Conservation (phyloP, 1,140 invertebrate species). For the Habropoda laboriosa region DNA sequence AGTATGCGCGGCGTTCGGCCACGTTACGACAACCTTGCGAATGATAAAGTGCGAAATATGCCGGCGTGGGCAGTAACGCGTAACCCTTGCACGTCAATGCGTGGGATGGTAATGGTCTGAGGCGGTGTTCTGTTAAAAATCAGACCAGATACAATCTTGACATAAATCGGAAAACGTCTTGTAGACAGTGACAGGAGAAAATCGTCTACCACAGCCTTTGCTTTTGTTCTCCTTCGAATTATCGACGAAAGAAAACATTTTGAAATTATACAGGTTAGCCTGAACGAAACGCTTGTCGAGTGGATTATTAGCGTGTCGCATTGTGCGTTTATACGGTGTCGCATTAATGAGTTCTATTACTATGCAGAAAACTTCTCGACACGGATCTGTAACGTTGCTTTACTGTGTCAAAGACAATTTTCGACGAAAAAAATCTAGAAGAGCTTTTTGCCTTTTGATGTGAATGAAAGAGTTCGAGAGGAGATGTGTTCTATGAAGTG, state of each 20-base stretch:
- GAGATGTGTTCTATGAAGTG: too few species aligned
- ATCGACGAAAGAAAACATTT: background rate
- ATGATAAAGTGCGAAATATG: slow-evolving; percentile 27
- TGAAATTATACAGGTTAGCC: background rate
- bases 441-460: background rate
- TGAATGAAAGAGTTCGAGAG: too few species aligned
- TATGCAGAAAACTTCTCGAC: background rate
- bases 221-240: background rate
- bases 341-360: background rate
- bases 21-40: slow-evolving; percentile 30
- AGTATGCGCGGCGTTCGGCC: background rate
- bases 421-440: background rate
- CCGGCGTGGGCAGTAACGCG: background rate
- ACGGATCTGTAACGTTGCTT: background rate
- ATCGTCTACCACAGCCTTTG: background rate
- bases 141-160: background rate
- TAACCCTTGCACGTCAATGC: background rate
- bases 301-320: background rate
- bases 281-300: background rate
- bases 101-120: background rate
- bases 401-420: background rate
- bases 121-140: background rate
- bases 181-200: background rate
- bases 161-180: background rate
- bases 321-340: background rate